Evolutionary conservation across 2,888 invertebrate genomes (phyloP).

Genomic region (Uropetala carovei): DNA sequence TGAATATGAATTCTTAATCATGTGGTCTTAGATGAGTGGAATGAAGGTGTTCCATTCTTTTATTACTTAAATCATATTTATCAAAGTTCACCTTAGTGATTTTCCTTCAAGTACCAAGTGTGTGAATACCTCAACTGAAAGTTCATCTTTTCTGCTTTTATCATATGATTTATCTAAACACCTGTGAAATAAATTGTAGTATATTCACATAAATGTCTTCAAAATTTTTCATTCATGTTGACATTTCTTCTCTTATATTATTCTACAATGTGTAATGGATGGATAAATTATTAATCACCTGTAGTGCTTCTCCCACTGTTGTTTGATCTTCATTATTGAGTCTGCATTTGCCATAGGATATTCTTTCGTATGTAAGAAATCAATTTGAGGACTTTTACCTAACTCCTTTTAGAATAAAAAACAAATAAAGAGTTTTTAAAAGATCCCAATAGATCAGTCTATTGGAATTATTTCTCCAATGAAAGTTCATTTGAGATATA

Average conservation of each 20-base stretch:
- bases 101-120: slow-evolving; percentile 75
- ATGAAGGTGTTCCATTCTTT: too few relatives aligned
- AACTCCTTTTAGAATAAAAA: not conserved
- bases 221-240: not conserved
- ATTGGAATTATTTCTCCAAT: too few relatives aligned
- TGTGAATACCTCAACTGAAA: slow-evolving; percentile 3
- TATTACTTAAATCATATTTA: not conserved
- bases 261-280: not conserved
- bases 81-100: slow-evolving; percentile 73
- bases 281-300: not conserved
- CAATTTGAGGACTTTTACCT: not conserved
- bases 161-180: not conserved
- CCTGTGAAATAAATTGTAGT: not conserved
- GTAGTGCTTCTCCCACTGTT: slow-evolving; percentile 37
- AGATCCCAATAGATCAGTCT: too few relatives aligned
- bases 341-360: slow-evolving; percentile 43
- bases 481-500: too few relatives aligned
- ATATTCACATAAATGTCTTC: not conserved
- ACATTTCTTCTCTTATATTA: not conserved
- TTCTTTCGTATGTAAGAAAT: not conserved
- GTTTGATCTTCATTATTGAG: not conserved
- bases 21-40: too few relatives aligned
- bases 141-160: not conserved
- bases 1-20: too few relatives aligned
- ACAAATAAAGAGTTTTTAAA: not conserved